A percentile compares a stretch with the other conserved stretches of the same genome.
Evolutionary conservation across 2,113 vertebrate genomes (phyloP).

Genomic region (Oncorhynchus gorbuscha): DNA sequence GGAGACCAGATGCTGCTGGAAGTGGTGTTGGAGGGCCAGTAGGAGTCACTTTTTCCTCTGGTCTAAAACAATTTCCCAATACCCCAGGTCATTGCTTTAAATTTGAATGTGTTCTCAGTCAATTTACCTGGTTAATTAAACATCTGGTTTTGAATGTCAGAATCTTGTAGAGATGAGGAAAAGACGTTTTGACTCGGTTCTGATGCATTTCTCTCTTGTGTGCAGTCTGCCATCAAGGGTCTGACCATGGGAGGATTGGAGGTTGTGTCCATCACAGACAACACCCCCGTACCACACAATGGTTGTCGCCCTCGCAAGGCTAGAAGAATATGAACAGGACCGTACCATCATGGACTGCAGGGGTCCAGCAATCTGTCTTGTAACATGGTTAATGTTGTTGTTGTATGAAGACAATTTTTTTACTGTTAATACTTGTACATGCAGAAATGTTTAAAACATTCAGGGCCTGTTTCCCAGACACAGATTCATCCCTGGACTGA

Average conservation of each 20-base stretch:
- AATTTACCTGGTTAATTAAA: too few relatives aligned
- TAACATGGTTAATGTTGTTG: conserved; percentile 48
- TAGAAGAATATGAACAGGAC: conserved; percentile 75
- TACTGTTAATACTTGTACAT: neutral
- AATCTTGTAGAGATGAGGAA: too few relatives aligned
- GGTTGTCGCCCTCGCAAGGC: conserved; percentile 93
- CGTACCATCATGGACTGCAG: neutral
- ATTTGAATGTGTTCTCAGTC: too few relatives aligned
- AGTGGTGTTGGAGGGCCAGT: too few relatives aligned
- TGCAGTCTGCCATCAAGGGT: conserved; percentile 90
- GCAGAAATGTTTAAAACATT: neutral
- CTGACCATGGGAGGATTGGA: conserved; percentile 90
- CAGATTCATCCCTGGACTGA: neutral
- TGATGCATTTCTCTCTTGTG: conserved; percentile 38
- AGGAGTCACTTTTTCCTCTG: too few relatives aligned
- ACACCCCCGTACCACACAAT: conserved; percentile 93
- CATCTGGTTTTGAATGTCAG: too few relatives aligned
- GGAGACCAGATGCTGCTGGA: too few relatives aligned
- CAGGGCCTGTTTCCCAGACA: neutral
- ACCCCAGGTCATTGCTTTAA: too few relatives aligned
- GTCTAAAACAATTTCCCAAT: too few relatives aligned
- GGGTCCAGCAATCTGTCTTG: conserved; percentile 6
- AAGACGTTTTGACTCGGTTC: neutral
- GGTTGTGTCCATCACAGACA: conserved; percentile 94
- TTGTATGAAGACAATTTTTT: neutral